These are phyloP conservation scores for Onychorhynchus coronatus DNA, from an alignment of 2,113 vertebrate species.

Conservation along the genomic window DNA sequence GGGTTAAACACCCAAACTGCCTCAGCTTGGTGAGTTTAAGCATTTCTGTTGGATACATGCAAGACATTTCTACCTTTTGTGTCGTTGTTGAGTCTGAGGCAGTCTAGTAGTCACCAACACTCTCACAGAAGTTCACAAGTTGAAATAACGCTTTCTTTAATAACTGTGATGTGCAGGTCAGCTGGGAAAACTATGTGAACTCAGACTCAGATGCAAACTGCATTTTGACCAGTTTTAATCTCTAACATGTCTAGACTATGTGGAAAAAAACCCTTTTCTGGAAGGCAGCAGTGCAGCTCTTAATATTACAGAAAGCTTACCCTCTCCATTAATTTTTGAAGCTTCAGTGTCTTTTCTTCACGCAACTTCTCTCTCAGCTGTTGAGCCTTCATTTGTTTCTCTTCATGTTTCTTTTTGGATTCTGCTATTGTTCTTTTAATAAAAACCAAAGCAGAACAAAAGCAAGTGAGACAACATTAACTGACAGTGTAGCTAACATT, in stretches of 20 bases:
- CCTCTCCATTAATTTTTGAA: slow-evolving; percentile 96
- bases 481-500: neutral
- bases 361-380: slow-evolving; percentile 94
- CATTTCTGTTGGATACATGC: neutral
- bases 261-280: neutral
- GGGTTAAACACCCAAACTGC: neutral
- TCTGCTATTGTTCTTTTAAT: slow-evolving; percentile 95
- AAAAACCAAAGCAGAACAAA: slow-evolving; percentile 28
- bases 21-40: neutral
- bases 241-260: neutral
- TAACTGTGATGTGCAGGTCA: neutral
- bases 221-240: neutral
- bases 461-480: neutral
- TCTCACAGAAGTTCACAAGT: neutral
- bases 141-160: neutral
- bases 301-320: slow-evolving; percentile 72
- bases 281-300: neutral
- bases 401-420: slow-evolving; percentile 99
- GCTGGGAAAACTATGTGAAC: neutral
- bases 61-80: neutral
- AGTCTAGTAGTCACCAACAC: neutral
- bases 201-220: neutral
- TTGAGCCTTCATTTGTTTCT: slow-evolving; percentile 99
- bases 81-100: neutral
- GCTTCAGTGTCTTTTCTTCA: slow-evolving; percentile 96